Conservation (phyloP, 1,140 invertebrate genomes). For the Pogonognathellus flavescens region DNA sequence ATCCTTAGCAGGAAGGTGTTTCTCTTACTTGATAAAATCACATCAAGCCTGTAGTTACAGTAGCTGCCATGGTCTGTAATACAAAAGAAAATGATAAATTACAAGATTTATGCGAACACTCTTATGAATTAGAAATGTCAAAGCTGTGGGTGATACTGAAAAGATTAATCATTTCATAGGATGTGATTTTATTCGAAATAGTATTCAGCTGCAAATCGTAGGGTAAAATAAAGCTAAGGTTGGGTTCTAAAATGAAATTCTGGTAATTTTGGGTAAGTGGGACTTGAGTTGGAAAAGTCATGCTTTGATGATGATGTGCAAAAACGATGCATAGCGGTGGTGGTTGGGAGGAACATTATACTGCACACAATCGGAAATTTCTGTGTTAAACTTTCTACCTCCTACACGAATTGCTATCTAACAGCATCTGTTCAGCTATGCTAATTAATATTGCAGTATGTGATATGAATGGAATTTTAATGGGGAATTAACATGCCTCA, state of each 20-base stretch:
- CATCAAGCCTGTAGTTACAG: slow-evolving; percentile 52
- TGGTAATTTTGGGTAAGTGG: too few relatives aligned
- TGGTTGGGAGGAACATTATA: too few relatives aligned
- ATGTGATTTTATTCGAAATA: neutral
- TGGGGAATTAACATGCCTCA: too few relatives aligned
- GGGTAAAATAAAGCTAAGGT: too few relatives aligned
- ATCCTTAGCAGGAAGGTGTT: slow-evolving; percentile 1
- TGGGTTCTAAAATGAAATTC: too few relatives aligned
- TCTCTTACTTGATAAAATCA: slow-evolving; percentile 15
- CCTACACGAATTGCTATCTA: neutral
- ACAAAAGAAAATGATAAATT: slow-evolving; percentile 46
- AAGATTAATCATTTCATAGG: slow-evolving; percentile 6
- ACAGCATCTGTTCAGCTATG: neutral
- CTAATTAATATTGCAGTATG: neutral
- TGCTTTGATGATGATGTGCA: too few relatives aligned
- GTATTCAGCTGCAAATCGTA: neutral
- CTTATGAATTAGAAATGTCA: slow-evolving; percentile 11
- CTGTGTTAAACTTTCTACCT: too few relatives aligned
- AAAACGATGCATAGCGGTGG: too few relatives aligned
- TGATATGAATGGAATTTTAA: too few relatives aligned
- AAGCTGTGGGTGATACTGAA: neutral
- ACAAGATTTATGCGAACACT: slow-evolving; percentile 30
- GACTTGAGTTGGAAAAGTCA: too few relatives aligned
- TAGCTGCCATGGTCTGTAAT: slow-evolving; percentile 54
- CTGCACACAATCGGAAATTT: too few relatives aligned